phyloP scores from a whole-genome alignment of 2,888 invertebrate species.

The Torymus auratus region DNA sequence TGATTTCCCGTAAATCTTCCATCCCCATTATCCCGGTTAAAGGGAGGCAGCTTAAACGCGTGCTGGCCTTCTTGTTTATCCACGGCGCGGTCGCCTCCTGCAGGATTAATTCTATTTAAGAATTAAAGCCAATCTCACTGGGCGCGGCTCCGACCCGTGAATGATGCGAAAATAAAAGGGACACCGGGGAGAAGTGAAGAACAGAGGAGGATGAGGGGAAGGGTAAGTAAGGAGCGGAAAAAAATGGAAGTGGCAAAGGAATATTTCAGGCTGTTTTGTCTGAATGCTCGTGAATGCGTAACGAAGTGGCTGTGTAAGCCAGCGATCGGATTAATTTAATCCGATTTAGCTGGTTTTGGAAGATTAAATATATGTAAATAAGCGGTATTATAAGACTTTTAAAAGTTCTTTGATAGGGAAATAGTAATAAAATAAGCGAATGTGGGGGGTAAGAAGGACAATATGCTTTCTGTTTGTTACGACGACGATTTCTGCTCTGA shows the following conservation, averaged over 20 bases:
- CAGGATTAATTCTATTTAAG: constrained; percentile 68
- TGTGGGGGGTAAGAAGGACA: too few species aligned
- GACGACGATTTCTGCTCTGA: background rate
- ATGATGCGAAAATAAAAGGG: constrained; percentile 54
- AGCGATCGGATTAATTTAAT: constrained; percentile 2
- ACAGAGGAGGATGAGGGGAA: constrained; percentile 34
- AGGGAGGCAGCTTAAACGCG: constrained; percentile 19
- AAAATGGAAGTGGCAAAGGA: background rate
- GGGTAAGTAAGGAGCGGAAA: constrained; percentile 29
- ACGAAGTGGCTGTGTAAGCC: background rate
- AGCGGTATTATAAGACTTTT: too few species aligned
- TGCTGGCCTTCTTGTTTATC: constrained; percentile 8
- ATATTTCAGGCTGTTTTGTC: too few species aligned
- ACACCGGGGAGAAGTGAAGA: constrained; percentile 32
- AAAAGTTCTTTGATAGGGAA: too few species aligned
- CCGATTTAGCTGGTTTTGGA: too few species aligned
- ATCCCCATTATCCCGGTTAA: constrained; percentile 38
- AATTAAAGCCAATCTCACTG: constrained; percentile 70
- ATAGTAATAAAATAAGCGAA: too few species aligned
- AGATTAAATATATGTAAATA: too few species aligned
- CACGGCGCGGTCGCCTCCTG: constrained; percentile 48
- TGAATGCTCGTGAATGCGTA: background rate
- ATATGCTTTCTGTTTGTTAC: too few species aligned
- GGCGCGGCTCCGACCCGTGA: constrained; percentile 46
- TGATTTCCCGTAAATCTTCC: constrained; percentile 49